Conservation (phyloP, 2,888 invertebrate species). For the Caenorhabditis sp. region DNA sequence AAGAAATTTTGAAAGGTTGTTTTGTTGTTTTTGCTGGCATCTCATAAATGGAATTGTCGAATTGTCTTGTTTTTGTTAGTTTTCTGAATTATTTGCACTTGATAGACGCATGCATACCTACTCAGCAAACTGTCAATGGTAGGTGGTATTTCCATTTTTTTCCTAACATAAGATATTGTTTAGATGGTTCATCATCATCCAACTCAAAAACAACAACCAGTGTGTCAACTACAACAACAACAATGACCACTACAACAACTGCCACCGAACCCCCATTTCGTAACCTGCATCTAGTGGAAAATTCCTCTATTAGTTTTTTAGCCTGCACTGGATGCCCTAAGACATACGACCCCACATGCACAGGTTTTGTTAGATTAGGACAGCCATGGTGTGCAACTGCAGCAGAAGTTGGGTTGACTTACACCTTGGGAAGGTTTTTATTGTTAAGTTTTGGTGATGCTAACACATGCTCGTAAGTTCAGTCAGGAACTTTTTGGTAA, state of each 20-base stretch:
- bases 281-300: neutral
- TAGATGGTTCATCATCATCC: constrained; percentile 1
- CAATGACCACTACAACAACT: constrained; percentile 25
- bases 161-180: neutral
- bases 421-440: constrained; percentile 23
- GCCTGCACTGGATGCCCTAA: constrained; percentile 31
- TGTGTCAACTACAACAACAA: neutral
- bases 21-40: too few relatives aligned
- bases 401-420: constrained; percentile 28
- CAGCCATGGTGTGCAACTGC: constrained; percentile 10
- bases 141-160: neutral
- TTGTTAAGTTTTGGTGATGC: constrained; percentile 15
- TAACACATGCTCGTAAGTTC: constrained; percentile 17
- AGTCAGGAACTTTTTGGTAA: too few relatives aligned
- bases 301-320: neutral
- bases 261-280: constrained; percentile 40
- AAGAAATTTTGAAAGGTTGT: neutral
- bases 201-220: neutral
- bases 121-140: constrained; percentile 23
- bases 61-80: neutral
- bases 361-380: constrained; percentile 8
- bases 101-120: constrained; percentile 16
- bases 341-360: constrained; percentile 23
- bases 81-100: neutral
- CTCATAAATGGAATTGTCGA: too few relatives aligned